Base-by-base conservation (phyloP, 2,113 vertebrate genomes). In the Lepisosteus oculatus region DNA sequence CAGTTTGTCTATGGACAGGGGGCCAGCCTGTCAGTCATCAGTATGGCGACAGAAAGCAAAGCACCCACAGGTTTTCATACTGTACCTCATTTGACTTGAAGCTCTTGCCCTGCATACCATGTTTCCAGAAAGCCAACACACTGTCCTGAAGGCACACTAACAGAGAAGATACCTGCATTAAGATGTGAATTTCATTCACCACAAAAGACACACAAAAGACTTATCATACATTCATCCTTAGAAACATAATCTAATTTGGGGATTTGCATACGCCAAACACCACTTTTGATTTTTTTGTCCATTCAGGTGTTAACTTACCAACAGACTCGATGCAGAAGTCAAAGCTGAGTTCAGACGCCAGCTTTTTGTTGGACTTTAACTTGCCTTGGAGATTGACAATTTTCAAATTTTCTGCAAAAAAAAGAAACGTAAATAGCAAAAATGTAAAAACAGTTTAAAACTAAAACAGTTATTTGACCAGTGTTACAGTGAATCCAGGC, bases 91-190 rank as follows among this genome's bases (percentile, higher is more conserved):
- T 96, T 57, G 96, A 98, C 81, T 94, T 98, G 85, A 99, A 99
- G 92, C 94, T 99, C 80, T 98, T 98, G 65, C 97, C 97, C 84
- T 99, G 97, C 97, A 99, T 99, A 51, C 97, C 97, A 0, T 99
- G 97, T 64, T 97, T 99, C 97, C 97, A 99, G 90, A 99, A 99
- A 81, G 97, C 97, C 84, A 99, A 80, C 64, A 99, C 96, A 3
- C 97, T 99, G 90, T 99, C 97, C 76, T 98, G 97, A 85, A 99
- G 96, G 87, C 96, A 99, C 81, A 99, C 97, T 99, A 82, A 62
- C 73, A 67, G n/a, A 73, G 41, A 76, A 72, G 47, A 73, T 13
- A 71, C 4, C 65, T 42, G 15, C 2, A 62, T 45, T 57, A 64
- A 64, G 13, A 72, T 12, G 8, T 62, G 71, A 13, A 72, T 59